These are phyloP conservation scores for Calosoma granatense DNA, from an alignment of 1,140 invertebrate species.

Conservation along the genomic window DNA sequence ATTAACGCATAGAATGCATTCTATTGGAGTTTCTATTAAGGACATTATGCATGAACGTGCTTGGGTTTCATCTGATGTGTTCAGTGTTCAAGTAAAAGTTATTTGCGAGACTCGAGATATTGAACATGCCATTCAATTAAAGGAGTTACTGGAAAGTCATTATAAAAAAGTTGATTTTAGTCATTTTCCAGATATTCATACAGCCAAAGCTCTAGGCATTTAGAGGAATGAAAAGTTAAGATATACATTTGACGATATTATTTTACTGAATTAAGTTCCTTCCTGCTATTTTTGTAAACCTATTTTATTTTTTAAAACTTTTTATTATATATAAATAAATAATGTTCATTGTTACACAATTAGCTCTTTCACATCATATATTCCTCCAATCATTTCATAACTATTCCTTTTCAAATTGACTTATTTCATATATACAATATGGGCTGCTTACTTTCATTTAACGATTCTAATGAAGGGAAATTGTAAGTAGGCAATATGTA, in stretches of 20 bases:
- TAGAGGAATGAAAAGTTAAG: no score
- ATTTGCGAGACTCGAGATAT: constrained; percentile 76
- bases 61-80: constrained; percentile 82
- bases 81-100: constrained; percentile 72
- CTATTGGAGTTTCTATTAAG: constrained; percentile 81
- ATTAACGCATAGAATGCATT: constrained; percentile 62
- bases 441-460: no score
- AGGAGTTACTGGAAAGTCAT: constrained; percentile 44
- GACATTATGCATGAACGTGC: constrained; percentile 90
- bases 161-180: constrained; percentile 44
- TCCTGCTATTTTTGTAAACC: background rate
- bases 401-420: no score
- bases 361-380: no score
- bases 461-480: no score
- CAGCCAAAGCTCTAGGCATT: background rate
- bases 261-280: no score
- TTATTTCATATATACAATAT: no score
- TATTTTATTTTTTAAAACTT: background rate
- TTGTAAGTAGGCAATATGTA: no score
- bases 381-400: no score
- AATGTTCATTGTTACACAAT: background rate
- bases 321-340: background rate
- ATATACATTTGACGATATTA: no score
- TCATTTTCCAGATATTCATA: constrained; percentile 21
- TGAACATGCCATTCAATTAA: constrained; percentile 60